Percentiles rank a stretch among this genome's conserved stretches.
These are phyloP conservation scores for Dolichallabes microphthalmus DNA, from an alignment of 2,113 vertebrate species.

Conservation along the genomic window DNA sequence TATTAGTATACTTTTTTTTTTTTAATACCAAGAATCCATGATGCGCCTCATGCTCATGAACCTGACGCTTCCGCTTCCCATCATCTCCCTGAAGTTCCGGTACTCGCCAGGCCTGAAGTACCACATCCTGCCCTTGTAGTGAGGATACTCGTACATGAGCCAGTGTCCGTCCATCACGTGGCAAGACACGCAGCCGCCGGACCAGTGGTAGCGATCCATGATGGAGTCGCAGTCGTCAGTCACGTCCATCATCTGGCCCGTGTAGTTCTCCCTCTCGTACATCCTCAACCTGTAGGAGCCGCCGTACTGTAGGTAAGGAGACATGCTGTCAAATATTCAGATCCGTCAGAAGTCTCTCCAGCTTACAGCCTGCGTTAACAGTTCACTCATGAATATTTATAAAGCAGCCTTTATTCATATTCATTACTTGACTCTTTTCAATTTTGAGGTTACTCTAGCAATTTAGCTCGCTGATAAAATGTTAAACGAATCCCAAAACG, in stretches of 20 bases:
- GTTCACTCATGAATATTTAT: not conserved
- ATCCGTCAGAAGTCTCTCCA: not conserved
- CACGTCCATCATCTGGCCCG: conserved; percentile 30
- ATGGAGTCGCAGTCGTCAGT: not conserved
- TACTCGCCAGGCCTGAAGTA: conserved; percentile 59
- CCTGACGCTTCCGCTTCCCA: conserved; percentile 5
- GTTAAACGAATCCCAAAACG: not conserved
- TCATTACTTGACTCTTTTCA: not conserved
- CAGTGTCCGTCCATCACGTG: conserved; percentile 63
- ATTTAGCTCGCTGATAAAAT: not conserved
- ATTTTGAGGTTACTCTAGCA: not conserved
- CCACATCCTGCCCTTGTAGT: conserved; percentile 54
- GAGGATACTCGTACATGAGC: conserved; percentile 59
- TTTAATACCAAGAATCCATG: conserved; percentile 42
- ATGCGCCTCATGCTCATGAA: conserved; percentile 46
- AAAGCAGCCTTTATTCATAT: not conserved
- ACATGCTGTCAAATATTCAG: no score
- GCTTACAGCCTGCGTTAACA: not conserved
- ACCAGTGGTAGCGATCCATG: conserved; percentile 34
- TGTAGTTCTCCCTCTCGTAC: conserved; percentile 66
- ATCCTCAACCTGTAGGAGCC: conserved; percentile 59
- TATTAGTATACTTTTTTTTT: not conserved
- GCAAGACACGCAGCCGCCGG: conserved; percentile 50
- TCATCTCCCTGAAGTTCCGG: conserved; percentile 49
- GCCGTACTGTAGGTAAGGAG: conserved; percentile 14